Base-by-base conservation (phyloP, 1,140 invertebrate species). In the Eumeta japonica region DNA sequence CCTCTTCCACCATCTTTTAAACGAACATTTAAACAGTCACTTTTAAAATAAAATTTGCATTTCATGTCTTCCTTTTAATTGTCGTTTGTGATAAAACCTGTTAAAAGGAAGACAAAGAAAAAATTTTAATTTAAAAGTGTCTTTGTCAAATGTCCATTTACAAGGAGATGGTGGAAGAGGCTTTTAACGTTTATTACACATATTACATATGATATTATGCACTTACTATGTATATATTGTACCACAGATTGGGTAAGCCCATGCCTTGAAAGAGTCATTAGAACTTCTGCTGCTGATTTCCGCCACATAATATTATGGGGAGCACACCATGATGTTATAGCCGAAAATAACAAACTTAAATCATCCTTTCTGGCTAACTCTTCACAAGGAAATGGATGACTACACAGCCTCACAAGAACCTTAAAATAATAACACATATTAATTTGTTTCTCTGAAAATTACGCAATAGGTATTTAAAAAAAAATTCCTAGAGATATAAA, bases 361-460 rank as follows among this genome's bases (percentile, higher is more conserved):
- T 99, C 96, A 79, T 99, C 96, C 77, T 97, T 96, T 32, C 91
- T 80, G 0, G 94, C 92, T 24, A 99, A 75, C 77, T 99, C 97
- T 75, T 98, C 96, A 33, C 94, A 92, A 9, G 96, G 92, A 55
- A 89, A 85, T 30, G 86, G 78, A 75, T 97, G 90, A 55, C 90
- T 94, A 56, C 94, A 97, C 37, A 99, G 76, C 56, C 92, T 81
- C 13, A 95, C 90, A 53, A 99, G 78, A n/a, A 98, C 80, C 89
- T 94, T 54, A 20, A 53, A 39, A 41, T 28, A 28, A 34, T 43
- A 30, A 19, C n/a, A 24, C 20, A 24, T 35, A 35, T 36, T n/a
- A 35, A 15, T 27, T 20, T 29, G 10, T 20, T 33, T 31, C 19
- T 30, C 13, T 40, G 29, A 35, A 24, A 27, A 15, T 14, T 14